A percentile compares a stretch with the other conserved stretches of the same genome.
Evolutionary conservation across 92 coral and sea anemone genomes (phyloP).

Genomic region (Phymanthus crucifer): DNA sequence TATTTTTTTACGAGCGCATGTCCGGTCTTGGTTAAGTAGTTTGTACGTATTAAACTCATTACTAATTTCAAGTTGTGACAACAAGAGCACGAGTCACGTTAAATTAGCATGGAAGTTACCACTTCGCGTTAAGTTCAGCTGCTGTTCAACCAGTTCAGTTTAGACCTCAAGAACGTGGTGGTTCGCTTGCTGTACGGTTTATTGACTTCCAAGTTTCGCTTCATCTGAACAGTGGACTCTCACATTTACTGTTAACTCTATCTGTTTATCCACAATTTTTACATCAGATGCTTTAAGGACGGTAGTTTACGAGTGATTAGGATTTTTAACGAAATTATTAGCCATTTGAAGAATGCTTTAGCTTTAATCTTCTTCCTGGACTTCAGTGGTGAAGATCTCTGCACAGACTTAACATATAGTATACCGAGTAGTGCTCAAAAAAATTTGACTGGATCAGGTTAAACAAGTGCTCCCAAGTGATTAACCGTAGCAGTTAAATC

Average conservation of each 20-base stretch:
- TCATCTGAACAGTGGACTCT: constrained; percentile 19
- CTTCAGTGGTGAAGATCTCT: background rate
- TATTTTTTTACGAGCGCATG: constrained; percentile 37
- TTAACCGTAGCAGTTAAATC: constrained; percentile 6
- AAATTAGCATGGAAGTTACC: constrained; percentile 50
- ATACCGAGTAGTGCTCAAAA: background rate
- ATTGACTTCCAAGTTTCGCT: constrained; percentile 3
- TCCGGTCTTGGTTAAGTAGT: constrained; percentile 61
- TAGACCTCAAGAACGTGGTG: constrained; percentile 14
- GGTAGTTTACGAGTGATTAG: constrained; percentile 28
- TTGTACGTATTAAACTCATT: constrained; percentile 55
- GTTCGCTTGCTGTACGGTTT: constrained; percentile 7
- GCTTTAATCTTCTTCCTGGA: constrained; percentile 6
- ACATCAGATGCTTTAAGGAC: constrained; percentile 30
- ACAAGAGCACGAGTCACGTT: constrained; percentile 42
- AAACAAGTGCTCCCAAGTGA: constrained; percentile 15
- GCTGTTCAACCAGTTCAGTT: constrained; percentile 25
- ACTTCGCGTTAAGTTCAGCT: constrained; percentile 44
- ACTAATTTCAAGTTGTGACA: constrained; percentile 63
- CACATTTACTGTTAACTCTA: background rate
- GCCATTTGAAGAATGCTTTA: constrained; percentile 18
- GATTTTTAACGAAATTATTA: constrained; percentile 48
- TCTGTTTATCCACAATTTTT: constrained; percentile 11
- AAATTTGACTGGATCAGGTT: constrained; percentile 17
- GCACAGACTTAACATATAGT: background rate